These are phyloP conservation scores for Drosophila repletoides DNA, from an alignment of 1,140 invertebrate species.

Conservation along the genomic window DNA sequence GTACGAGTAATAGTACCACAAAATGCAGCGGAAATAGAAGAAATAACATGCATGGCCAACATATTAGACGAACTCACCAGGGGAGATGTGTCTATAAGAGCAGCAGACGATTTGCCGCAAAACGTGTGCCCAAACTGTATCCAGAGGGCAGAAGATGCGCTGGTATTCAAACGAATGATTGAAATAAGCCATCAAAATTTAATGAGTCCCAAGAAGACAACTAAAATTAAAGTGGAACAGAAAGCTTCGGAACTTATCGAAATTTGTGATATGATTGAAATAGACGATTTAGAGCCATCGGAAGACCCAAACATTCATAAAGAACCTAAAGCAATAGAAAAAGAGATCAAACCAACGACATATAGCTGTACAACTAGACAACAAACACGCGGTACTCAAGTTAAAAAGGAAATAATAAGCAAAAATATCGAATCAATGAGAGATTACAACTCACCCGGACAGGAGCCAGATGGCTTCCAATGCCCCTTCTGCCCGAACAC, in stretches of 20 bases:
- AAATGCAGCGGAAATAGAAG: background rate
- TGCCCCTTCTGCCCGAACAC: constrained; percentile 1
- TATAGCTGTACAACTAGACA: background rate
- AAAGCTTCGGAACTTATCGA: background rate
- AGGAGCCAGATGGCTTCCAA: too few species aligned
- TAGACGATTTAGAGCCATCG: background rate
- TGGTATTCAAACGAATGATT: constrained; percentile 12
- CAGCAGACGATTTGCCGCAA: background rate
- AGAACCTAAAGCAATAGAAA: background rate
- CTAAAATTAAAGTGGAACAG: background rate
- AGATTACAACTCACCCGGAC: too few species aligned
- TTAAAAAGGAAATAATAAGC: too few species aligned
- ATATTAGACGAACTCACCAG: constrained; percentile 12
- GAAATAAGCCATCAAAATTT: background rate
- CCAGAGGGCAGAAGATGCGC: background rate
- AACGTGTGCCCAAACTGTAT: constrained; percentile 17
- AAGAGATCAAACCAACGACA: background rate
- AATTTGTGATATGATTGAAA: background rate
- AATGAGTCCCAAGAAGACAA: background rate
- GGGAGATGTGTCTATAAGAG: background rate
- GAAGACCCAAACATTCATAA: too few species aligned
- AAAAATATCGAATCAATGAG: too few species aligned
- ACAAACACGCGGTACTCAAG: too few species aligned
- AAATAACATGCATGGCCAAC: background rate
- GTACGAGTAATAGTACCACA: background rate